phyloP scores from a whole-genome alignment of 2,113 vertebrate genomes.

The Illadopsis cleaveri region DNA sequence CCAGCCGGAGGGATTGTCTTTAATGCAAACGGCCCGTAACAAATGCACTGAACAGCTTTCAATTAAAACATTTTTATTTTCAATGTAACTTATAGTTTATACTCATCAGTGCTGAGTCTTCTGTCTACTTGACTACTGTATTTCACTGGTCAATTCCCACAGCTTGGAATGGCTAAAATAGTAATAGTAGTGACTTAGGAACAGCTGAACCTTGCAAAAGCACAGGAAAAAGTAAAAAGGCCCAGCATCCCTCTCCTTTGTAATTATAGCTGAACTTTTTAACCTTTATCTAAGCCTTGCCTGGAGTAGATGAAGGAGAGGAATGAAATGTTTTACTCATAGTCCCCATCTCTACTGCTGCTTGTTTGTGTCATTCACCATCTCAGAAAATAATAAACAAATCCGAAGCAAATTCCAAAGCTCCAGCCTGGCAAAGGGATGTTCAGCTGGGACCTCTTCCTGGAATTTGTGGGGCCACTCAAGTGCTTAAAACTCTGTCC shows the following conservation, averaged over 20 bases:
- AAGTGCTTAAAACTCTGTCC: neutral
- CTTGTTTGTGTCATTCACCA: neutral
- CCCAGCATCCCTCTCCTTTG: neutral
- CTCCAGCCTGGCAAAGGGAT: neutral
- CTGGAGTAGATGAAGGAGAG: neutral
- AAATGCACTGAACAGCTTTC: slow-evolving; percentile 65
- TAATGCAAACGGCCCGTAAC: neutral
- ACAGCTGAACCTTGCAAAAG: slow-evolving; percentile 31
- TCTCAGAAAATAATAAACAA: neutral
- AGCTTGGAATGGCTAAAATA: neutral
- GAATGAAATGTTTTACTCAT: neutral
- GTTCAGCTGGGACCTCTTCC: neutral
- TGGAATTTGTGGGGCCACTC: neutral
- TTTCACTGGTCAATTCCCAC: slow-evolving; percentile 26
- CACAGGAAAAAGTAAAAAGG: slow-evolving; percentile 13
- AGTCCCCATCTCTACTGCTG: neutral
- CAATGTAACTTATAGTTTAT: slow-evolving; percentile 3
- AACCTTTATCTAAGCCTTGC: neutral
- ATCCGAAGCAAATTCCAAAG: neutral
- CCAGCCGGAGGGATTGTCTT: slow-evolving; percentile 6
- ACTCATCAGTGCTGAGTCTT: slow-evolving; percentile 50
- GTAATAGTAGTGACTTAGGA: neutral
- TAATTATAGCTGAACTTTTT: neutral
- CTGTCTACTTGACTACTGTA: slow-evolving; percentile 56
- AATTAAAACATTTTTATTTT: slow-evolving; percentile 50